Evolutionary conservation across 2,888 invertebrate genomes (phyloP).

Genomic region (Agrypnus murinus): DNA sequence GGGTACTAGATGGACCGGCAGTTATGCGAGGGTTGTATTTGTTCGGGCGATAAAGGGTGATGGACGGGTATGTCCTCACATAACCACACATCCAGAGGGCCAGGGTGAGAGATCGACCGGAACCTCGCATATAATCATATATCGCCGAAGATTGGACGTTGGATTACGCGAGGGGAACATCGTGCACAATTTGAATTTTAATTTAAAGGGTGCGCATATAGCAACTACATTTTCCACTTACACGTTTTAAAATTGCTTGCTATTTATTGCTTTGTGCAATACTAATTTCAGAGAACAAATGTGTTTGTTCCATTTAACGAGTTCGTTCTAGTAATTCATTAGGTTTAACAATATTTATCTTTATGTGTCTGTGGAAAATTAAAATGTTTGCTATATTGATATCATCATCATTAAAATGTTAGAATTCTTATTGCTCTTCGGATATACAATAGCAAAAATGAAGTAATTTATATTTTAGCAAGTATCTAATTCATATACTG

Average conservation of each 20-base stretch:
- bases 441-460: too few relatives aligned
- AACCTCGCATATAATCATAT: slow-evolving; percentile 71
- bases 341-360: neutral
- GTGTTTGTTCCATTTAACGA: neutral
- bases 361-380: neutral
- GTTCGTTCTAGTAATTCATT: too few relatives aligned
- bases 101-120: slow-evolving; percentile 70
- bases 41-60: slow-evolving; percentile 71
- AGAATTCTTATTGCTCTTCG: too few relatives aligned
- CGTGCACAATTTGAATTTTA: slow-evolving; percentile 71
- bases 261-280: slow-evolving; percentile 25
- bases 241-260: slow-evolving; percentile 24
- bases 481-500: too few relatives aligned
- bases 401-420: too few relatives aligned
- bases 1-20: slow-evolving; percentile 66
- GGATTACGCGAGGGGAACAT: slow-evolving; percentile 66
- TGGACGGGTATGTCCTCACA: slow-evolving; percentile 72
- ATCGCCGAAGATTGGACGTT: slow-evolving; percentile 72
- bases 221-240: slow-evolving; percentile 65
- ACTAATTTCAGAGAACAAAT: slow-evolving; percentile 6
- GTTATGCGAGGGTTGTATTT: slow-evolving; percentile 70
- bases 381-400: too few relatives aligned
- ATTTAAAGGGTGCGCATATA: slow-evolving; percentile 70
- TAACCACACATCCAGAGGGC: slow-evolving; percentile 66
- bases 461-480: too few relatives aligned